Evolutionary conservation across 92 coral and sea anemone species (phyloP), one percentile per base, ranked within the genome.

Genomic region (Zoanthus sociatus): DNA sequence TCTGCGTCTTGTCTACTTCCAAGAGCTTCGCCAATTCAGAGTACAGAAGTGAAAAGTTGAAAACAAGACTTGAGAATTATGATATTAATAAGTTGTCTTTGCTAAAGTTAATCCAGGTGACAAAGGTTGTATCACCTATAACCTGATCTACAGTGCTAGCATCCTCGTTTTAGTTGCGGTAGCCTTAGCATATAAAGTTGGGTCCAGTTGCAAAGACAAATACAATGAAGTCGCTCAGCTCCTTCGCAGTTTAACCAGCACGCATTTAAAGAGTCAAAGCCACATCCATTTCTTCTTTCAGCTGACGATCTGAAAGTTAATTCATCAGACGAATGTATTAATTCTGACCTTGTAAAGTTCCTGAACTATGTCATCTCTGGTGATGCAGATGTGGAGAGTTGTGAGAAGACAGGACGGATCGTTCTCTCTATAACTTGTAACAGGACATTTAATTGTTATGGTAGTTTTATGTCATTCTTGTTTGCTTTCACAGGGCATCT

Each of bases 201-300:
- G 92, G 88, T 55, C 44, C 89, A 33, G 26, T 26, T 26, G 26
- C 26, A 77, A 18, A 60, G 93, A 89, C 78, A 86, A 86, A 69
- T 79, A 76, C 21, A 21, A 92, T 50, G 89, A 92, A 73, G 92
- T 89, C 15, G 91, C 89, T 37, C 88, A 86, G 31, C 82, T 77
- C 77, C 92, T 92, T 56, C 87, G 84, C 73, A 51, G 84, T 26
- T 12, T 42, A 7, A 92, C 74, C 42, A 69, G 66, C 78, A 30
- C 55, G 89, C 91, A 0, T 92, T 86, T 71, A 86, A 72, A 42
- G 56, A 92, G 13, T 81, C 82, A 26, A 56, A 92, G 33, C 73
- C 87, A 31, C 92, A 87, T 61, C 92, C 92, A 5, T 89, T 92
- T 92, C 95, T 87, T 76, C 92, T 92, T 47, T 48, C 92, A 58